Base-by-base conservation (phyloP, 2,797 vertebrate species). In the Anguilla obscura region DNA sequence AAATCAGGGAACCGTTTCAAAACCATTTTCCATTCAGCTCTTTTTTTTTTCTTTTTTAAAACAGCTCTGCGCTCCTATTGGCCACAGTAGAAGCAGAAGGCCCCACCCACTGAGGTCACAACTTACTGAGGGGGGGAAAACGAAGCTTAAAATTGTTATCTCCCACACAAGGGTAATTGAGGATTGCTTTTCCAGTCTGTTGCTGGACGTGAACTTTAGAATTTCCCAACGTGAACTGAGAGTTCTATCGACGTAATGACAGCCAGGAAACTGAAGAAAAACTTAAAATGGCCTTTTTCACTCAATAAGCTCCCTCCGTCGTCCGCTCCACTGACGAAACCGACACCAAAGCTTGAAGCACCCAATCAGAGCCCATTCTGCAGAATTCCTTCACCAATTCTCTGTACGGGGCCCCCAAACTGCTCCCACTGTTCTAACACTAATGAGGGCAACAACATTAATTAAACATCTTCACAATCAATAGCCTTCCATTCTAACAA, bases 401-500 rank as follows among this genome's bases (percentile, higher is more conserved):
- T n/a, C 86, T 40, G 87, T 60, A 60, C 58, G 0, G 6, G 56
- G 30, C 10, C 16, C 18, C 54, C 7, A 85, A 40, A 30, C 9
- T 6, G 56, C 30, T 50, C 52, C 52, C 10, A 85, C 24, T 36
- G 18, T 40, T 66, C 84, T 24, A 9, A 36, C 50, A 86, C 50
- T 50, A 87, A 90, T 71, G 56, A 86, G 86, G 84, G 10, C 86
- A 85, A 79, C 83, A 52, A 40, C 36, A 27, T 84, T 88, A 52
- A 88, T 85, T 76, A 90, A 71, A 86, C 24, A 85, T 85, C 52
- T 50, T 87, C 71, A 16, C 27, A 36, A 88, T 86, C 58, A 71
- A 56, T 79, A 40, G 18, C n/a, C 58, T 82, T 88, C 21, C 27
- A 60, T 80, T 54, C 85, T 86, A 86, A 5, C 16, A 86, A 82